These are phyloP conservation scores for Andrena marginata DNA, from an alignment of 2,888 invertebrate genomes.

Conservation along the genomic window DNA sequence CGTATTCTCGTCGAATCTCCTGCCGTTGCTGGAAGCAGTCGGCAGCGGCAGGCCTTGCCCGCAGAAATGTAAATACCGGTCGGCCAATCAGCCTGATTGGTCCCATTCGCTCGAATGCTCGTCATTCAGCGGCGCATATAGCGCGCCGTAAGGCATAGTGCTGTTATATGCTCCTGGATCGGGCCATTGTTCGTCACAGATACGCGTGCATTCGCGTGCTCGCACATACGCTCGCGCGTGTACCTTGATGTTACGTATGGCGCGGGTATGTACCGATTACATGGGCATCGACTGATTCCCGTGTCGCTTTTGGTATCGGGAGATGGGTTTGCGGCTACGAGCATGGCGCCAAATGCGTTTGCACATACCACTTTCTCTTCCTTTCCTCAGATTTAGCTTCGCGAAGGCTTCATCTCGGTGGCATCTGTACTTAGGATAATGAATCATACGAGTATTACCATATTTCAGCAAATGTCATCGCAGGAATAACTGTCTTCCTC, in stretches of 20 bases:
- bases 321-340: constrained; percentile 19
- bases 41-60: constrained; percentile 69
- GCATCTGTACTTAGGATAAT: neutral
- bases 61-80: constrained; percentile 83
- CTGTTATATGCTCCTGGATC: constrained; percentile 72
- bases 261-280: constrained; percentile 21
- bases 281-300: constrained; percentile 30
- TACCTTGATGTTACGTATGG: constrained; percentile 34
- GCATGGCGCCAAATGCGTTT: constrained; percentile 17
- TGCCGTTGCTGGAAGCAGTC: constrained; percentile 54
- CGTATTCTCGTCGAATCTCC: constrained; percentile 65
- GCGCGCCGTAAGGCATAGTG: constrained; percentile 68
- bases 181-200: constrained; percentile 72
- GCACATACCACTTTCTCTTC: neutral
- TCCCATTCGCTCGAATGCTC: constrained; percentile 83
- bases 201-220: constrained; percentile 40
- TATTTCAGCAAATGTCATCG: neutral
- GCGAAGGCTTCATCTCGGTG: neutral
- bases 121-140: constrained; percentile 78
- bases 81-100: constrained; percentile 85
- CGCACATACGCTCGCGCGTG: constrained; percentile 24
- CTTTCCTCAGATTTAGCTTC: neutral
- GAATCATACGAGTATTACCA: too few relatives aligned
- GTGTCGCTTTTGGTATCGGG: constrained; percentile 40
- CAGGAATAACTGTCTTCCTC: neutral